Percentiles rank a stretch among this genome's conserved stretches.
Evolutionary conservation across 1,140 invertebrate genomes (phyloP).

Genomic region (Solenopsis fugax): DNA sequence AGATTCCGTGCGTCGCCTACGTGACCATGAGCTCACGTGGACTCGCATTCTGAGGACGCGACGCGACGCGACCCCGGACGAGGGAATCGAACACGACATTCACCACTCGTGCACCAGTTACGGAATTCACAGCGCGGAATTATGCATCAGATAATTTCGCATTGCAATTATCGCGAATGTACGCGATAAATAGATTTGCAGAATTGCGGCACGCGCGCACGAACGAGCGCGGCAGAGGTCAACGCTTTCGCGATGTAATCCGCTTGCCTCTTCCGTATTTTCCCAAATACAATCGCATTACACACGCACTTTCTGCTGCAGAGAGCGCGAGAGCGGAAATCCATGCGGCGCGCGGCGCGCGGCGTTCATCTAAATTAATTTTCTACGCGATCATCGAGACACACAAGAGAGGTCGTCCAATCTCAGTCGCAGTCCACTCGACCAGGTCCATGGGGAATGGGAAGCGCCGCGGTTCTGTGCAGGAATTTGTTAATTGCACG

Average conservation of each 20-base stretch:
- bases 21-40: background rate
- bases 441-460: no score
- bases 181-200: conserved; percentile 31
- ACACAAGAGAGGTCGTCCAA: background rate
- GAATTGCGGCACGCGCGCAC: conserved; percentile 8
- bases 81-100: background rate
- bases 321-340: background rate
- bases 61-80: background rate
- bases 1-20: conserved; percentile 48
- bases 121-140: conserved; percentile 24
- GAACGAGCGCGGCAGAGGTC: background rate
- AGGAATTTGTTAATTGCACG: conserved; percentile 34
- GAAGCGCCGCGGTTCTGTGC: background rate
- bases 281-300: background rate
- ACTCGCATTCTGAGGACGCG: conserved; percentile 12
- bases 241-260: background rate
- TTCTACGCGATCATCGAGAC: background rate
- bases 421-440: background rate
- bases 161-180: background rate
- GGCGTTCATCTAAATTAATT: background rate
- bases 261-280: conserved; percentile 13
- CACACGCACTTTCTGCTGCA: background rate
- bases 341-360: no score
- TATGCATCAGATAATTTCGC: conserved; percentile 11
- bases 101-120: conserved; percentile 3